Base-by-base conservation (phyloP, 64 coral and sea anemone genomes). In the Actinia equina region DNA sequence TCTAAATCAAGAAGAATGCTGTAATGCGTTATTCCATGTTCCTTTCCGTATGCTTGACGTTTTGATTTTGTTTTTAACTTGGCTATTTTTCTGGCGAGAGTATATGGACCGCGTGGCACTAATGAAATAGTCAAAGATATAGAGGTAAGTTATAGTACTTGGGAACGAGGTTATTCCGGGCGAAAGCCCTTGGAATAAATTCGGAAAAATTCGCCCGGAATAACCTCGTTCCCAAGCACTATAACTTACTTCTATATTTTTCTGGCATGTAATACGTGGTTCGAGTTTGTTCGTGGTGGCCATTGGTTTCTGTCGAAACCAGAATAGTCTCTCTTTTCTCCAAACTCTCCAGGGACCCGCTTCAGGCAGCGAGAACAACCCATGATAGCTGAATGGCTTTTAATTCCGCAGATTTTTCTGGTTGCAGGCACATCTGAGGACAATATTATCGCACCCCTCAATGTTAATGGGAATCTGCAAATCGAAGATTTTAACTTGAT, bases 1-100 rank as follows among this genome's bases (percentile, higher is more conserved):
- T 94, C 88, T 43, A 94, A 87, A 71, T 89, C 52, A 25, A 87
- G 77, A n/a, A 89, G 82, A 12, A 89, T 76, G 62, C 62, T 87
- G 65, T 82, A 89, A 43, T 89, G 77, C 45, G 77, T 51, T 45
- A 80, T 80, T 80, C 77, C 77, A 80, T 8, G 45, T 80, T 80
- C 45, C 19, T 80, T 80, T 80, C 45, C 45, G 17, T 51, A 80
- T 80, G 37, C 77, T 51, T 45, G 45, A 13, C 77, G 37, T 44
- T 80, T 80, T 80, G 37, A 62, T 80, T 80, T 80, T 51, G 45
- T 51, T 80, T 80, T 45, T 80, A 44, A 51, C 45, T 80, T 80
- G 17, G 25, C 77, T 45, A 45, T 80, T 80, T 80, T n/a, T n/a
- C n/a, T n/a, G n/a, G n/a, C n/a, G n/a, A n/a, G n/a, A n/a, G n/a